A percentile compares a stretch with the other conserved stretches of the same genome.
Evolutionary conservation across 2,113 vertebrate genomes (phyloP).

Genomic region (Parus major): DNA sequence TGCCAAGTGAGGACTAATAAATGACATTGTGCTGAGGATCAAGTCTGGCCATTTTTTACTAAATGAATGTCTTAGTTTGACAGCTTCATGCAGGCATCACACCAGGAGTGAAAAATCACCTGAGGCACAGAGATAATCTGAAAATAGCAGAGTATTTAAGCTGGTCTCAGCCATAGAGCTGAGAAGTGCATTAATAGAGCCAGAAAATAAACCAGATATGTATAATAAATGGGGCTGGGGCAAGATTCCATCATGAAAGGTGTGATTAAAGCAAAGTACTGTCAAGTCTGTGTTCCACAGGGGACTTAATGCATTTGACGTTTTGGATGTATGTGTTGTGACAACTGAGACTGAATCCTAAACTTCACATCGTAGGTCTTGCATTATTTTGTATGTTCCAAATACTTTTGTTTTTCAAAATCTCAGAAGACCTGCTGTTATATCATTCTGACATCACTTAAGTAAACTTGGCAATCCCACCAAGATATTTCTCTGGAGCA

Average conservation of each 20-base stretch:
- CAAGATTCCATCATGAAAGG: neutral
- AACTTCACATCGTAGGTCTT: neutral
- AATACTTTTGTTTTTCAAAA: neutral
- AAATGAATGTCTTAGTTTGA: neutral
- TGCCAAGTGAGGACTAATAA: neutral
- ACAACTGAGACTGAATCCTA: neutral
- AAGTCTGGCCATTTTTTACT: neutral
- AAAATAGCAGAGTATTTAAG: neutral
- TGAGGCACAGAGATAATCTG: neutral
- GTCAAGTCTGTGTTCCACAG: neutral
- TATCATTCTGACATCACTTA: neutral
- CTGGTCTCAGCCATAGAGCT: neutral
- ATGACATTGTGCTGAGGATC: neutral
- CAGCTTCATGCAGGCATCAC: neutral
- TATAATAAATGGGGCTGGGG: neutral
- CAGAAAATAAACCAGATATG: neutral
- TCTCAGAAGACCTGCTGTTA: neutral
- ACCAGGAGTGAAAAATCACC: neutral
- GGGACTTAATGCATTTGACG: fast-evolving
- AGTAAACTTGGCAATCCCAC: neutral
- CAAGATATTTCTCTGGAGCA: neutral
- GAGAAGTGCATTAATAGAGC: neutral
- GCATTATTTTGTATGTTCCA: neutral
- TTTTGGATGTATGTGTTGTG: neutral
- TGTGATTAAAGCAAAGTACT: neutral